phyloP scores from a whole-genome alignment of 2,797 vertebrate species.

The Brachymystax lenok region DNA sequence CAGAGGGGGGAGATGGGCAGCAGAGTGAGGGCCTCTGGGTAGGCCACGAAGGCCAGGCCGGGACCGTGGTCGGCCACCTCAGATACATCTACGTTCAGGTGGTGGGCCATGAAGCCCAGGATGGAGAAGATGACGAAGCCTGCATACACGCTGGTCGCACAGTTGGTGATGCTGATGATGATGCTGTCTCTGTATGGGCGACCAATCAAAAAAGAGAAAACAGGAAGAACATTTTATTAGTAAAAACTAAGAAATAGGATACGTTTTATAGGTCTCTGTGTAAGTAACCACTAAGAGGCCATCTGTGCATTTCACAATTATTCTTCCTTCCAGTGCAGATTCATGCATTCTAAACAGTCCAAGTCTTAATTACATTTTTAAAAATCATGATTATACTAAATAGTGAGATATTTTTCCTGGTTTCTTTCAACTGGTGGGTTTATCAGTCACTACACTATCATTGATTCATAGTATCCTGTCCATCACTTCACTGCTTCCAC shows the following conservation, averaged over 20 bases:
- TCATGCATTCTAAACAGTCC: too few relatives aligned
- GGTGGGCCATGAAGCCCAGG: conserved; percentile 96
- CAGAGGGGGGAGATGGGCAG: conserved; percentile 94
- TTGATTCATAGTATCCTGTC: not conserved
- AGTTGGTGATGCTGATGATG: conserved; percentile 98
- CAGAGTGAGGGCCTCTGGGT: conserved; percentile 95
- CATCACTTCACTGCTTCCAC: not conserved
- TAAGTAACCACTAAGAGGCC: too few relatives aligned
- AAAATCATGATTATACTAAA: too few relatives aligned
- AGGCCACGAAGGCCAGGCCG: conserved; percentile 95
- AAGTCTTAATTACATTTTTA: too few relatives aligned
- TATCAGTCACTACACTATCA: not conserved
- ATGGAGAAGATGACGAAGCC: conserved; percentile 99
- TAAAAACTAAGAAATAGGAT: too few relatives aligned
- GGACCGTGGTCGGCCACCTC: conserved; percentile 95
- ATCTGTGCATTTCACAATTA: not conserved
- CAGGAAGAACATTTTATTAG: not conserved
- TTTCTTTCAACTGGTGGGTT: not conserved
- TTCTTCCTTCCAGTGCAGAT: too few relatives aligned
- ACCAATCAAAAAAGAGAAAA: not conserved
- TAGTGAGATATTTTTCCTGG: not conserved
- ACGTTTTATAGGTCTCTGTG: too few relatives aligned
- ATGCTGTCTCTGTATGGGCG: conserved; percentile 88
- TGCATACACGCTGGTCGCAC: conserved; percentile 94
- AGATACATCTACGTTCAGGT: conserved; percentile 92